Conservation (phyloP, 1,140 invertebrate genomes). For the Brachionus plicatilis region DNA sequence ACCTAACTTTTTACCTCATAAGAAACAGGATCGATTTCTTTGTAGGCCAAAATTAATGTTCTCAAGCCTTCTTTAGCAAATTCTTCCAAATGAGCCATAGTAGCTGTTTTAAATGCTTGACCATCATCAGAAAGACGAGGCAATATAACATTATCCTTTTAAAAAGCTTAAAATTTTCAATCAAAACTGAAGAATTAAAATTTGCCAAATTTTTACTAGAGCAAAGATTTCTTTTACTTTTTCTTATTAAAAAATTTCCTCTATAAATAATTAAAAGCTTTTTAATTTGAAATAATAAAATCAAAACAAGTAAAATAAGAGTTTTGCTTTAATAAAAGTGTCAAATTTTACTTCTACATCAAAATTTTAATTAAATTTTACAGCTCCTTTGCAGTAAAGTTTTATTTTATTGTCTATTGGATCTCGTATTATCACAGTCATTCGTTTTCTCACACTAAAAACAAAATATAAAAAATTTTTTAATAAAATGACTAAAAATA, state of each 20-base stretch:
- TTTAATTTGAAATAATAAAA: no score
- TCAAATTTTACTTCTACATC: no score
- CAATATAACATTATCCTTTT: conserved; percentile 66
- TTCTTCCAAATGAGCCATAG: conserved; percentile 77
- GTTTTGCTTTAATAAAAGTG: no score
- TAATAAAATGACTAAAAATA: conserved; percentile 47
- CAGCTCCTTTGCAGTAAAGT: conserved; percentile 81
- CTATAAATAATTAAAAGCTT: no score
- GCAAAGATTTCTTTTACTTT: no score
- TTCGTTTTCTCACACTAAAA: conserved; percentile 72
- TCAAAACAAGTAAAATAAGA: no score
- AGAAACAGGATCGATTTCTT: conserved; percentile 66
- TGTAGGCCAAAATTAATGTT: conserved; percentile 79
- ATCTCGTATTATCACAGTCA: conserved; percentile 80
- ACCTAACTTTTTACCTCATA: conserved; percentile 54
- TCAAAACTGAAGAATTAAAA: background rate
- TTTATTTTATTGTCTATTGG: conserved; percentile 67
- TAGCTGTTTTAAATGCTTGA: conserved; percentile 50
- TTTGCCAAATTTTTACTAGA: no score
- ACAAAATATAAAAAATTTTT: background rate
- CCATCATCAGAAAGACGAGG: conserved; percentile 62
- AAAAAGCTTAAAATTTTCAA: conserved; percentile 50
- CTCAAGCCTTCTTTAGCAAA: conserved; percentile 79
- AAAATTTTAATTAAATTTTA: background rate
- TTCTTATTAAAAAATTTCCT: no score